These are phyloP conservation scores for Protobothrops mucrosquamatus DNA, from an alignment of 2,113 vertebrate genomes.

Conservation along the genomic window DNA sequence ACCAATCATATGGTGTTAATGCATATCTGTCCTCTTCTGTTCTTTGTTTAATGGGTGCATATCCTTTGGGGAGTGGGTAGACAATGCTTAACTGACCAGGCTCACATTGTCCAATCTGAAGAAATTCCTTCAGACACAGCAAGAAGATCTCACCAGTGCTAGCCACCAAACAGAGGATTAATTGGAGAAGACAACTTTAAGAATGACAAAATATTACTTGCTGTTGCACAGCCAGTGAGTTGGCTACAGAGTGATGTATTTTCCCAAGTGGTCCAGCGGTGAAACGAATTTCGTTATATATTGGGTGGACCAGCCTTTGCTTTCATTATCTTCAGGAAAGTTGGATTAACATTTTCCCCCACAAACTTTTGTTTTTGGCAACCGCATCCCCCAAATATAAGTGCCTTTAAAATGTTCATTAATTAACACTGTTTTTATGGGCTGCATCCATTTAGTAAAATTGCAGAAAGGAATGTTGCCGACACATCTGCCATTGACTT, in stretches of 20 bases:
- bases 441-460: conserved; percentile 49
- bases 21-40: background rate
- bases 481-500: conserved; percentile 52
- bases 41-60: background rate
- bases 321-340: conserved; percentile 42
- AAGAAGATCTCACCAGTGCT: background rate
- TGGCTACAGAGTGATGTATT: background rate
- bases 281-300: background rate
- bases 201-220: background rate
- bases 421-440: conserved; percentile 51
- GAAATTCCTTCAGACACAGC: background rate
- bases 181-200: background rate
- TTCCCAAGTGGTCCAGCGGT: background rate
- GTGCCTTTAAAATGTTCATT: conserved; percentile 56
- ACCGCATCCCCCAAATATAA: conserved; percentile 33
- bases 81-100: background rate
- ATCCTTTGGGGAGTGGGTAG: background rate
- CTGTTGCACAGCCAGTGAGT: too few relatives aligned
- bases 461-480: conserved; percentile 44
- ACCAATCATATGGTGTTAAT: background rate
- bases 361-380: conserved; percentile 60
- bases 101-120: background rate
- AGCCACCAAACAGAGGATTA: background rate
- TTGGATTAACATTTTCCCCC: conserved; percentile 39
- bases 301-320: background rate